These are phyloP conservation scores for Chelonus insularis DNA, from an alignment of 1,140 invertebrate genomes.

Conservation along the genomic window DNA sequence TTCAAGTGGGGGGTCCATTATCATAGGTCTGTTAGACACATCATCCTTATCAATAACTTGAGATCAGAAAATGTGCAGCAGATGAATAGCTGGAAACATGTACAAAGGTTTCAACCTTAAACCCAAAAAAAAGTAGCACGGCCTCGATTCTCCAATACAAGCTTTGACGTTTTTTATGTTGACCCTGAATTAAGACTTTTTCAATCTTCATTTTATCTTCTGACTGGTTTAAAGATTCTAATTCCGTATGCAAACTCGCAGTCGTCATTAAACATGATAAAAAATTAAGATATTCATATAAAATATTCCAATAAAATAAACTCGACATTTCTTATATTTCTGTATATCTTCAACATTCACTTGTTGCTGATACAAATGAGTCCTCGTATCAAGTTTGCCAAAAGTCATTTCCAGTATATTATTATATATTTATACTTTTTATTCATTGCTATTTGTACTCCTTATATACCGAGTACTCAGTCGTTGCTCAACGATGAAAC, in stretches of 20 bases:
- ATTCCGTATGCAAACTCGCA: not conserved
- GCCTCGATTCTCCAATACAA: slow-evolving; percentile 1
- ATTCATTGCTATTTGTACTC: slow-evolving; percentile 5
- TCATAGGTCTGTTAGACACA: too few species aligned
- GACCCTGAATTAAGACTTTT: slow-evolving; percentile 10
- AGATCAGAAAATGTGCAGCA: too few species aligned
- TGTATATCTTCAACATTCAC: too few species aligned
- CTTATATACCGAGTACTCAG: not conserved
- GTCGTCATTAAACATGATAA: not conserved
- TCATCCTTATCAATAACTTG: too few species aligned
- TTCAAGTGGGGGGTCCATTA: too few species aligned
- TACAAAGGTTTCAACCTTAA: not conserved
- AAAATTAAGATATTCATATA: not conserved
- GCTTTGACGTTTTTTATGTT: not conserved
- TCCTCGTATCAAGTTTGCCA: too few species aligned
- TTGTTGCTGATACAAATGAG: too few species aligned
- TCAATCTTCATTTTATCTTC: not conserved
- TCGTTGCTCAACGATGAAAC: slow-evolving; percentile 27
- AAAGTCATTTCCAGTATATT: too few species aligned
- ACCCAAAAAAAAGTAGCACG: not conserved
- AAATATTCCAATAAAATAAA: too few species aligned
- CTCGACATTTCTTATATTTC: too few species aligned
- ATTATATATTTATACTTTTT: not conserved
- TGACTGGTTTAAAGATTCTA: not conserved
- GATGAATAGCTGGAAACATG: not conserved